Evolutionary conservation across 1,140 invertebrate genomes (phyloP).

Genomic region (Papilio polyxenes): DNA sequence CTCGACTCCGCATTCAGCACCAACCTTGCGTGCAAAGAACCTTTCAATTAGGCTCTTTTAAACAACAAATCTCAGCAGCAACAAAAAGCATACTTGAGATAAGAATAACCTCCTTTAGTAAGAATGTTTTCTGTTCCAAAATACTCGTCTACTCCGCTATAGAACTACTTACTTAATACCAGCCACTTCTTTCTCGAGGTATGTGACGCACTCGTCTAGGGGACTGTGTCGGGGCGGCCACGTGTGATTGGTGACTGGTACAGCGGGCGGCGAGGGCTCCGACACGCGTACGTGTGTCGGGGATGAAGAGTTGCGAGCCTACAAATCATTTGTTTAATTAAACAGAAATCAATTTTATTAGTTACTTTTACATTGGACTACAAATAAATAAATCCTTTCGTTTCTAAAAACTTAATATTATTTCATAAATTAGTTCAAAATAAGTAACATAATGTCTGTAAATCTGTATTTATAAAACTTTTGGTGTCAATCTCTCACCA

Average conservation of each 20-base stretch:
- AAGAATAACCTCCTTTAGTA: background rate
- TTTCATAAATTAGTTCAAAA: too few relatives aligned
- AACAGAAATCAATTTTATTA: too few relatives aligned
- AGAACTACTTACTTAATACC: conserved; percentile 63
- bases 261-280: conserved; percentile 55
- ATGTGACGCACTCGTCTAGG: conserved; percentile 65
- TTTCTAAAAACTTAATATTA: too few relatives aligned
- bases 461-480: background rate
- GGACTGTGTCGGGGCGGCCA: conserved; percentile 59
- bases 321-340: conserved; percentile 32
- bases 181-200: conserved; percentile 70
- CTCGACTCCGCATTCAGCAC: conserved; percentile 64
- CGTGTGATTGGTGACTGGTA: conserved; percentile 55
- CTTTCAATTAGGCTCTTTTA: too few relatives aligned
- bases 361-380: too few relatives aligned
- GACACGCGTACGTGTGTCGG: conserved; percentile 61
- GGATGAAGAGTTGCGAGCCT: conserved; percentile 56
- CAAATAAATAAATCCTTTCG: too few relatives aligned
- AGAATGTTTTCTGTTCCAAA: background rate
- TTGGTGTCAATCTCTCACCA: background rate
- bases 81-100: too few relatives aligned
- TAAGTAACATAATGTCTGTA: too few relatives aligned
- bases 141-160: background rate
- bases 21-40: conserved; percentile 49
- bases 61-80: too few relatives aligned